Percentiles rank a stretch among this genome's conserved stretches.
These are phyloP conservation scores for Hypocryptadius cinnamomeus DNA, from an alignment of 2,113 vertebrate genomes.

Conservation along the genomic window DNA sequence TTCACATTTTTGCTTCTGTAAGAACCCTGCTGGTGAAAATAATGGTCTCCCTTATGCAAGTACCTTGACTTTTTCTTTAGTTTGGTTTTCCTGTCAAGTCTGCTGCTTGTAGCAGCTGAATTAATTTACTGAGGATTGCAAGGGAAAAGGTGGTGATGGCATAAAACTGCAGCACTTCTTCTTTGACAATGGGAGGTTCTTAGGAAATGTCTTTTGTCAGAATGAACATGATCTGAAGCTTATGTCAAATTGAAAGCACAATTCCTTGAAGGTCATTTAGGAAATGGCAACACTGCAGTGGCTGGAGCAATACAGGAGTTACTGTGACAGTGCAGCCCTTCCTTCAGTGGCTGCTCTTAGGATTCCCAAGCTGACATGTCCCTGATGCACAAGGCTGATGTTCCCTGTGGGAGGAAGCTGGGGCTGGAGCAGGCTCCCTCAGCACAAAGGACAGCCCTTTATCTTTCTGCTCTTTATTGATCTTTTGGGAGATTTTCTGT, in stretches of 20 bases:
- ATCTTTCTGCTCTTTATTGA: neutral
- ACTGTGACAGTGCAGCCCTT: neutral
- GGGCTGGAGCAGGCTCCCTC: neutral
- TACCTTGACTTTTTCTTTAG: neutral
- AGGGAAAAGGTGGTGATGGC: neutral
- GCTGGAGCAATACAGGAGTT: neutral
- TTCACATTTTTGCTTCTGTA: neutral
- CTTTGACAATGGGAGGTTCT: neutral
- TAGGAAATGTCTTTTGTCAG: neutral
- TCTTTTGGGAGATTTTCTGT: neutral
- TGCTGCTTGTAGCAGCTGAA: neutral
- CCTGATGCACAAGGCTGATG: neutral
- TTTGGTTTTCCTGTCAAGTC: neutral
- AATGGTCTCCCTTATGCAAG: neutral
- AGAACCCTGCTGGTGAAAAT: neutral
- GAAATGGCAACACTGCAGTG: neutral
- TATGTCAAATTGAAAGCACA: neutral
- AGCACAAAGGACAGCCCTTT: neutral
- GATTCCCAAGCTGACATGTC: neutral
- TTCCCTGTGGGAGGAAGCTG: neutral
- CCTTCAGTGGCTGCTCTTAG: neutral
- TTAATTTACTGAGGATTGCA: neutral
- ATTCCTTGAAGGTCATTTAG: neutral
- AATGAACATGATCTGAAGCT: neutral
- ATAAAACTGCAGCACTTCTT: neutral